Percentiles rank a stretch among this genome's conserved stretches.
Conservation (phyloP, 2,797 vertebrate species). For the Premnoplex brunnescens region DNA sequence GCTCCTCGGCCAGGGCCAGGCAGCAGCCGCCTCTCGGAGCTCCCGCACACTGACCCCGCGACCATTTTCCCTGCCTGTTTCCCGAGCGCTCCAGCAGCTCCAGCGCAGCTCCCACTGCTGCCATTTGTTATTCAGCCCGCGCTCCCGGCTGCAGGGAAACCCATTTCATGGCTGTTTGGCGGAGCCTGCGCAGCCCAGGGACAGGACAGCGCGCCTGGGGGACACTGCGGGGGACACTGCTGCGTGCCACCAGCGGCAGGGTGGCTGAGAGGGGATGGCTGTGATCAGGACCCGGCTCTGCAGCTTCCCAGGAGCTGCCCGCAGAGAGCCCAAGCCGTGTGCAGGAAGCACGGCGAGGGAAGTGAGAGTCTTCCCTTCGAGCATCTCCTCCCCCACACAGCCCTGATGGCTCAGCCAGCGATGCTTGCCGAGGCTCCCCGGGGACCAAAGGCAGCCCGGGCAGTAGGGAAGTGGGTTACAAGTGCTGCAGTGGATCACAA, state of each 20-base stretch:
- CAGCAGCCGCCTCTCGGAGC: neutral
- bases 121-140: neutral
- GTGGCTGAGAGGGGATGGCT: neutral
- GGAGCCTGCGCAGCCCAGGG: neutral
- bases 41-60: neutral
- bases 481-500: neutral
- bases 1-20: neutral
- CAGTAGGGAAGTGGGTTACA: slow-evolving; percentile 61
- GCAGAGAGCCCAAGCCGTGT: rapidly evolving
- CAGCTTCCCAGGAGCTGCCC: neutral
- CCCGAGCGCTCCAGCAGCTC: neutral
- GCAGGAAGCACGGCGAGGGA: neutral
- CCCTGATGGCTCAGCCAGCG: neutral
- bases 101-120: neutral
- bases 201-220: neutral
- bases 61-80: neutral
- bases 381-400: neutral
- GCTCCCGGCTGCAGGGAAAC: neutral
- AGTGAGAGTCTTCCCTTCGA: neutral
- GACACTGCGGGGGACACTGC: neutral
- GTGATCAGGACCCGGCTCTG: rapidly evolving
- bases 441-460: neutral
- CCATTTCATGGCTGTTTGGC: neutral
- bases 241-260: rapidly evolving
- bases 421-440: neutral